These are phyloP conservation scores for Beris chalybata DNA, from an alignment of 2,888 invertebrate genomes.

Conservation along the genomic window DNA sequence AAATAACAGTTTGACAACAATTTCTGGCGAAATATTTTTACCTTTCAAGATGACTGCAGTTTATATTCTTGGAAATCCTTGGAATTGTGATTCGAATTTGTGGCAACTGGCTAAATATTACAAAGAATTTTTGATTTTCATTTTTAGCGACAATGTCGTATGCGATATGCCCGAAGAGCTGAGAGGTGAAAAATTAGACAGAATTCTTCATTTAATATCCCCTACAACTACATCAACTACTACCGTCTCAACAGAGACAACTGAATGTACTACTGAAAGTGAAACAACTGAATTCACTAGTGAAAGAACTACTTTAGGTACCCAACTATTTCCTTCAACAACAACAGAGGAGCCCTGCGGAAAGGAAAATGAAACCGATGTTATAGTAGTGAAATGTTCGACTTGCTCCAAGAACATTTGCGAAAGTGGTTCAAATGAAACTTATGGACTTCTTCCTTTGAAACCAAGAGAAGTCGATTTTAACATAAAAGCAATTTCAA, in stretches of 20 bases:
- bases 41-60: conserved; percentile 36
- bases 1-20: neutral
- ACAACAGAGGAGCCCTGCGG: conserved; percentile 19
- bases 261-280: conserved; percentile 6
- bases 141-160: neutral
- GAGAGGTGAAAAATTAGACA: neutral
- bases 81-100: conserved; percentile 16
- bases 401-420: neutral
- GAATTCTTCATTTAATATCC: neutral
- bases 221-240: conserved; percentile 36
- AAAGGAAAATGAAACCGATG: neutral
- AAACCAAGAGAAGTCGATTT: neutral
- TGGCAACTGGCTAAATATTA: neutral
- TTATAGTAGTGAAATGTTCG: neutral
- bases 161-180: conserved; percentile 12
- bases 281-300: conserved; percentile 21
- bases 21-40: neutral
- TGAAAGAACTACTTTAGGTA: neutral
- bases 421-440: neutral
- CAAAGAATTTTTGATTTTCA: conserved; percentile 4
- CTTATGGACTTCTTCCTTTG: neutral
- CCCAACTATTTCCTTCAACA: conserved; percentile 44
- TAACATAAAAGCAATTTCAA: neutral
- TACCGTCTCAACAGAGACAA: conserved; percentile 38
- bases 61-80: conserved; percentile 35